Conservation (phyloP, 2,888 invertebrate genomes). For the Aphodius granarius region DNA sequence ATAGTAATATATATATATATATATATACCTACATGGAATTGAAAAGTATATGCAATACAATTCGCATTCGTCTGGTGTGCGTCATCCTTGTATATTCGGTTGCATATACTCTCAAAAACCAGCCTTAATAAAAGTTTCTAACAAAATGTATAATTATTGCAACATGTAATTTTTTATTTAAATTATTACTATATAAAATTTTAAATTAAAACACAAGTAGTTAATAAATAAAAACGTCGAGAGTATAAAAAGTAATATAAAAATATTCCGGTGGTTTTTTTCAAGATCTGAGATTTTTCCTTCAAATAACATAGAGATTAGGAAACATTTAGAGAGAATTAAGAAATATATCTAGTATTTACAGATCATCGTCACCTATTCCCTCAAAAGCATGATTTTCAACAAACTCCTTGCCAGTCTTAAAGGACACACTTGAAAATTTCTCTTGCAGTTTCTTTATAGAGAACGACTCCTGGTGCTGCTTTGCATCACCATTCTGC, state of each 20-base stretch:
- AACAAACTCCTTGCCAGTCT: conserved; percentile 70
- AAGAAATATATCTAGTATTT: conserved; percentile 34
- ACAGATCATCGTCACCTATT: conserved; percentile 93
- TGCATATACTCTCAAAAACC: too few species aligned
- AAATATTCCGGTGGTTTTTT: neutral
- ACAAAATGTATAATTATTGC: neutral
- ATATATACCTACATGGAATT: too few species aligned
- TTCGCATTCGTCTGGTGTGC: too few species aligned
- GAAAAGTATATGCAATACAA: too few species aligned
- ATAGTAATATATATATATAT: neutral
- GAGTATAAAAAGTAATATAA: neutral
- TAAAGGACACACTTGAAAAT: conserved; percentile 71
- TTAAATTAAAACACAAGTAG: neutral
- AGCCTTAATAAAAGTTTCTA: too few species aligned
- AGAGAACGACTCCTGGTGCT: conserved; percentile 69
- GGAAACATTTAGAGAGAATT: neutral
- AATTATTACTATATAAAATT: neutral
- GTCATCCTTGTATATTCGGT: too few species aligned
- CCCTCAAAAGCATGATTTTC: conserved; percentile 94
- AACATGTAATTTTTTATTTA: neutral
- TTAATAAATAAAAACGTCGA: neutral
- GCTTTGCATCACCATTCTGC: conserved; percentile 64
- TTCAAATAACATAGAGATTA: neutral
- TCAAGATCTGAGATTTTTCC: neutral
- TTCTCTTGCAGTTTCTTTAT: conserved; percentile 74